Base-by-base conservation (phyloP, 1,140 invertebrate species). In the Pygmarrhopalites habei region DNA sequence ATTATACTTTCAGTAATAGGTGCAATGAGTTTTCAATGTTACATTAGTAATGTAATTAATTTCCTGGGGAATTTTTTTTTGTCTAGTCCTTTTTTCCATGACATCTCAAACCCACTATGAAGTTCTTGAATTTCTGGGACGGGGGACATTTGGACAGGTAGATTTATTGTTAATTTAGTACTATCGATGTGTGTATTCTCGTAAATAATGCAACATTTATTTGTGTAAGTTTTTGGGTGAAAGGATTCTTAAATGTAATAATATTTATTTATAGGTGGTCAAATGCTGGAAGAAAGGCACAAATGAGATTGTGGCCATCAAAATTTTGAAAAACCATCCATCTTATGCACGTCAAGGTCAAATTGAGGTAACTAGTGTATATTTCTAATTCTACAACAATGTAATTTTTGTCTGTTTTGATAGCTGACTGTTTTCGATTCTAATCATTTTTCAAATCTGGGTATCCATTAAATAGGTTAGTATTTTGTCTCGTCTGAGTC, bases 221-320 rank as follows among this genome's bases (percentile, higher is more conserved):
- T n/a, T n/a, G n/a, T n/a, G n/a, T n/a, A n/a, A n/a, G n/a, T n/a
- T n/a, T n/a, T n/a, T n/a, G n/a, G n/a, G n/a, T n/a, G n/a, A n/a
- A n/a, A n/a, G n/a, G n/a, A n/a, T n/a, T n/a, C n/a, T n/a, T n/a
- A n/a, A n/a, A n/a, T n/a, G n/a, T n/a, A n/a, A n/a, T n/a, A 14
- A 28, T 23, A 67, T 68, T 65, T 57, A 56, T 60, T 23, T 65
- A 72, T 72, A 84, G 83, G 95, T 99, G 71, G 95, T 98, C 71
- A 99, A 99, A 81, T 99, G 96, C 78, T 99, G 96, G 96, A 99
- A 99, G 78, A 98, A 98, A 77, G 96, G 96, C 75, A 99, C 96
- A 62, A 99, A 96, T 77, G 95, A 99, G 79, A 98, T 99, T 73
- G 95, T 99, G 66, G 96, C 96, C 73, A 99, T 99, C 75, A 99